A percentile compares a stretch with the other conserved stretches of the same genome.
Conservation (phyloP, 2,113 vertebrate species). For the Pterophyllum scalare region DNA sequence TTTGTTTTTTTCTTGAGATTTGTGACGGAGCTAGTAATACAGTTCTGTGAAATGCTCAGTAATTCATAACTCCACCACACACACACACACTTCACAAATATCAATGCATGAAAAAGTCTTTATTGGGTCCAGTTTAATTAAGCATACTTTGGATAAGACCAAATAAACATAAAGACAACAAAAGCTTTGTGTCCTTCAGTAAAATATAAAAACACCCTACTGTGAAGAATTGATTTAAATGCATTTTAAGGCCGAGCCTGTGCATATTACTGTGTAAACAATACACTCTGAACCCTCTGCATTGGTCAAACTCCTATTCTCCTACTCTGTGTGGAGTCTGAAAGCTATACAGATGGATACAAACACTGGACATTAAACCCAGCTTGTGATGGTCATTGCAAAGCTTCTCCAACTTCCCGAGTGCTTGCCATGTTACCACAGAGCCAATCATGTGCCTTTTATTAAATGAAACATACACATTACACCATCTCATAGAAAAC, state of each 20-base stretch:
- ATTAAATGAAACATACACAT: background rate
- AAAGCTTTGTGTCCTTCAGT: background rate
- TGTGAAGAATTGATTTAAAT: background rate
- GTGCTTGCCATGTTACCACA: background rate
- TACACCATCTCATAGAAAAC: background rate
- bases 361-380: background rate
- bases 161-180: background rate
- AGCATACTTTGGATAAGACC: background rate
- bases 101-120: background rate
- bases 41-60: background rate
- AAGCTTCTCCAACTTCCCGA: background rate
- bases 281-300: background rate
- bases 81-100: background rate
- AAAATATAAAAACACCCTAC: background rate
- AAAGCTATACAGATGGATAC: background rate
- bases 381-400: background rate
- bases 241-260: fast-evolving
- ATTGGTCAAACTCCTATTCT: background rate
- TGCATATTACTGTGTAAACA: too few species aligned
- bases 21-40: background rate
- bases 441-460: background rate
- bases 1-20: background rate
- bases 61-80: background rate
- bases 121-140: background rate
- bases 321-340: background rate